Base-by-base conservation (phyloP, 2,113 vertebrate genomes). In the Rhinogobius similis region DNA sequence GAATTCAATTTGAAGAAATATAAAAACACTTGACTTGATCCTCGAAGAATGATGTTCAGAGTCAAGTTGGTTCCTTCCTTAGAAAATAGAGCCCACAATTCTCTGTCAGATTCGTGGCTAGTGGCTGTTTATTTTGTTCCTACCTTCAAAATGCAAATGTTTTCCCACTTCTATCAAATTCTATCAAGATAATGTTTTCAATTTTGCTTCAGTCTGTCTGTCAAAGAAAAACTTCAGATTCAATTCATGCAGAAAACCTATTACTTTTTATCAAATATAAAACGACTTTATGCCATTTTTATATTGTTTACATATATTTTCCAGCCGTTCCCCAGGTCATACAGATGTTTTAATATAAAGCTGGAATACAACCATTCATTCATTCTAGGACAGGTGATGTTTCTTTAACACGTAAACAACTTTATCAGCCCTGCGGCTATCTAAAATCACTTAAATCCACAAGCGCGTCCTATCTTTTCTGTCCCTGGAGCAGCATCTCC, bases 11-110 rank as follows among this genome's bases (percentile, higher is more conserved):
- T 63, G 21, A 18, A n/a, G 24, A 21, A 52, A 59, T 43, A 50
- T n/a, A 48, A 10, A 36, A 21, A 21, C 53, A 52, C 78, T 82
- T 65, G 36, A n/a, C 56, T 59, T 73, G 65, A 67, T 16, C 21
- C 41, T 58, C 64, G 27, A 76, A n/a, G 23, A 67, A 70, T 66
- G 63, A 72, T 67, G 29, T 72, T 79, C 75, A 65, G 36, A 50
- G 32, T 61, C 59, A 23, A 11, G 46, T 50, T 44, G 67, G 44
- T 78, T 73, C 50, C 61, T 78, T 73, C 50, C 61, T n/a, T 41
- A 5, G 59, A 38, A 68, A 82, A 80, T 44, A 27, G 72, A 79
- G 62, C 70, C 55, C 38, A 48, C 44, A 72, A 62, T 69, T 27
- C 24, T 26, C 12, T 24, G n/a, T 65, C 23, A 46, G 39, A 44